Conservation (phyloP, 1,140 invertebrate species). For the Diorhabda elongata region DNA sequence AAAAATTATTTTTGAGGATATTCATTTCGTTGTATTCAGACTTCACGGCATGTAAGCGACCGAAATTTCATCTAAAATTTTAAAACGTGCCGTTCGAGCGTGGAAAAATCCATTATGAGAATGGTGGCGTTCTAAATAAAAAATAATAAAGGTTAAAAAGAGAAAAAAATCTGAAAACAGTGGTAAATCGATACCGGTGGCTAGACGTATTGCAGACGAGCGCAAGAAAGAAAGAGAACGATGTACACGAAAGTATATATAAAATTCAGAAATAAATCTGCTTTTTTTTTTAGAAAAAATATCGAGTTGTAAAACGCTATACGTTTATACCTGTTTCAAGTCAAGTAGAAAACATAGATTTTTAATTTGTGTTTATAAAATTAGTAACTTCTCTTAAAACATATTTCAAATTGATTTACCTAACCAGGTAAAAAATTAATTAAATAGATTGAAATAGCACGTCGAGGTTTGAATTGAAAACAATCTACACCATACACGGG, state of each 20-base stretch:
- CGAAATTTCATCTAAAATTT: slow-evolving; percentile 3
- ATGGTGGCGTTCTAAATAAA: slow-evolving; percentile 17
- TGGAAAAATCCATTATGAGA: slow-evolving; percentile 15
- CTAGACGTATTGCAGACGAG: slow-evolving; percentile 34
- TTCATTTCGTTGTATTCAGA: too few species aligned
- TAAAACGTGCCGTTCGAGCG: neutral
- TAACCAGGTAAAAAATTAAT: too few species aligned
- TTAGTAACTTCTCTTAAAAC: too few species aligned
- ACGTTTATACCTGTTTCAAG: too few species aligned
- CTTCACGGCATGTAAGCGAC: neutral
- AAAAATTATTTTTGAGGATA: too few species aligned
- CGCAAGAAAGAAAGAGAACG: slow-evolving; percentile 26
- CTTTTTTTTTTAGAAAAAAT: neutral
- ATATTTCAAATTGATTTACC: too few species aligned
- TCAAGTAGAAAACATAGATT: too few species aligned
- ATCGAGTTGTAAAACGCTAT: too few species aligned
- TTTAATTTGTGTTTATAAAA: too few species aligned
- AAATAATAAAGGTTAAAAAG: slow-evolving; percentile 18
- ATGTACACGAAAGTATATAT: slow-evolving; percentile 10
- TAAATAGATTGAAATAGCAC: too few species aligned
- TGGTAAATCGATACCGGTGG: slow-evolving; percentile 33
- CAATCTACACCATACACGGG: too few species aligned
- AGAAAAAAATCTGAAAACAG: slow-evolving; percentile 21
- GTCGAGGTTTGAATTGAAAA: too few species aligned
- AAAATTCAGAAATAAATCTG: slow-evolving; percentile 2